Percentiles rank a stretch among this genome's conserved stretches.
phyloP scores from a whole-genome alignment of 2,797 vertebrate species.

The Brachyrhaphis roseni region DNA sequence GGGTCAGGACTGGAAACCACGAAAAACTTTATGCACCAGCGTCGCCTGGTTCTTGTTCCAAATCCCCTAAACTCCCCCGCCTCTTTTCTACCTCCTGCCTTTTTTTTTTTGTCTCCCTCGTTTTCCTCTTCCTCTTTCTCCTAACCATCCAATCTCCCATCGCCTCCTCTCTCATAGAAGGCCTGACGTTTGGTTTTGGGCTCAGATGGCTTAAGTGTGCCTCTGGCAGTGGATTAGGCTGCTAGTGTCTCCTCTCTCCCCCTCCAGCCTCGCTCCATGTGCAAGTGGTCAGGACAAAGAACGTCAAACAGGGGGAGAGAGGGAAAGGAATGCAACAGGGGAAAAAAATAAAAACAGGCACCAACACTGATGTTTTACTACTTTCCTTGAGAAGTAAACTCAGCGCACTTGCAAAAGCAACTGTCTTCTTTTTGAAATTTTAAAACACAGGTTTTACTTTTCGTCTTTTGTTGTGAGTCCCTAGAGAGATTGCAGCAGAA shows the following conservation, averaged over 20 bases:
- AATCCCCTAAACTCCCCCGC: slow-evolving; percentile 36
- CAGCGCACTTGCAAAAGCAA: slow-evolving; percentile 45
- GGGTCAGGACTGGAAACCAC: slow-evolving; percentile 76
- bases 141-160: slow-evolving; percentile 53
- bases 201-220: slow-evolving; percentile 79
- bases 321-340: slow-evolving; percentile 63
- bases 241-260: slow-evolving; percentile 75
- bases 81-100: slow-evolving; percentile 55
- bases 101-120: slow-evolving; percentile 30
- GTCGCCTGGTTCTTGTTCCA: slow-evolving; percentile 71
- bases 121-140: slow-evolving; percentile 41
- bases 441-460: slow-evolving; percentile 29
- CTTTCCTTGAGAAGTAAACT: slow-evolving; percentile 69
- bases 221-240: slow-evolving; percentile 76
- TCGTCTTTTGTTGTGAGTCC: slow-evolving; percentile 13
- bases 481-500: slow-evolving; percentile 17
- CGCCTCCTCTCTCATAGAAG: slow-evolving; percentile 45
- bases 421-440: slow-evolving; percentile 41
- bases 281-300: slow-evolving; percentile 82
- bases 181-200: slow-evolving; percentile 71
- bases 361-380: slow-evolving; percentile 68
- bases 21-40: slow-evolving; percentile 70
- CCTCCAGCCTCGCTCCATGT: slow-evolving; percentile 75
- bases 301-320: slow-evolving; percentile 71
- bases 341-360: slow-evolving; percentile 27